phyloP scores from a whole-genome alignment of 2,113 vertebrate species.

The Ranitomeya variabilis region DNA sequence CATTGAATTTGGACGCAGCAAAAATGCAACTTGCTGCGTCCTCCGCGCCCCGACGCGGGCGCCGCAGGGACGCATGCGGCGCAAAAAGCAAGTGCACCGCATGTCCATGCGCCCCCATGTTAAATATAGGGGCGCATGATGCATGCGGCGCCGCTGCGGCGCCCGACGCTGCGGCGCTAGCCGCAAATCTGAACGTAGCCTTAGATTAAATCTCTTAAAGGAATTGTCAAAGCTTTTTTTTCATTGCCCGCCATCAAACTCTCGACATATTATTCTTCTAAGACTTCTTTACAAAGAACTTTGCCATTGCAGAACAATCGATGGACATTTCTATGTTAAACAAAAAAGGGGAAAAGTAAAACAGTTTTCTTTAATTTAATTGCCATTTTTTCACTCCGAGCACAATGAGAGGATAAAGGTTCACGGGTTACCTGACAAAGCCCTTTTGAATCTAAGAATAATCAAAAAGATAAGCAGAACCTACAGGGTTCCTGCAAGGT shows the following conservation, averaged over 20 bases:
- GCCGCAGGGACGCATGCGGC: too few species aligned
- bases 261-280: not conserved
- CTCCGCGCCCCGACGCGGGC: too few species aligned
- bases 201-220: not conserved
- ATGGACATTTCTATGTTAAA: constrained; percentile 40
- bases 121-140: too few species aligned
- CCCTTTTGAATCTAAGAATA: constrained; percentile 55
- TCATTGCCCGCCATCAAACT: too few species aligned
- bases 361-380: constrained; percentile 49
- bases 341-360: constrained; percentile 33
- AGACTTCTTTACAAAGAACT: not conserved
- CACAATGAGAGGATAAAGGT: constrained; percentile 40
- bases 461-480: constrained; percentile 60
- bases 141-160: too few species aligned
- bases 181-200: too few species aligned
- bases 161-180: too few species aligned
- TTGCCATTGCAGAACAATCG: not conserved
- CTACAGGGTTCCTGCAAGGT: constrained; percentile 58
- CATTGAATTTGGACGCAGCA: too few species aligned
- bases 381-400: constrained; percentile 24
- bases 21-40: too few species aligned
- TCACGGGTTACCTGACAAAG: constrained; percentile 25
- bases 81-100: too few species aligned
- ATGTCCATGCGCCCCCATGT: too few species aligned
- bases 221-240: not conserved